Evolutionary conservation across 2,888 invertebrate species (phyloP).

Genomic region (Drosophila limbata): DNA sequence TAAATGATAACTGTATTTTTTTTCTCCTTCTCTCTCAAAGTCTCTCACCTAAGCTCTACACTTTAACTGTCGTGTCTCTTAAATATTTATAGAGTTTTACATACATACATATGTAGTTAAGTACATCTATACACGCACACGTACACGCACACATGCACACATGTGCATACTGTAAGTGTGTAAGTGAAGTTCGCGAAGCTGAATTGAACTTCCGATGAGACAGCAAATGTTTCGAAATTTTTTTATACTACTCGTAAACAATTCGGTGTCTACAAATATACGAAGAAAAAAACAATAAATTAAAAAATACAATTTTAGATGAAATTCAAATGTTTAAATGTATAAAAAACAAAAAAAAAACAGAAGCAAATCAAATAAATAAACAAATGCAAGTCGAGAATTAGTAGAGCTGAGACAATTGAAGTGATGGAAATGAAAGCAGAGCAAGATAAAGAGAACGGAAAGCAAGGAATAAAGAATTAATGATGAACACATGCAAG

Average conservation of each 20-base stretch:
- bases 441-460: conserved; percentile 18
- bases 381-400: conserved; percentile 18
- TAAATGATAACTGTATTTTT: conserved; percentile 61
- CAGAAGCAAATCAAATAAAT: conserved; percentile 24
- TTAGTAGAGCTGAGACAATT: conserved; percentile 12
- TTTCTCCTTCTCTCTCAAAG: conserved; percentile 67
- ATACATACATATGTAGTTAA: conserved; percentile 24
- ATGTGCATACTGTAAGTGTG: conserved; percentile 21
- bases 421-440: not conserved
- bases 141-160: conserved; percentile 20
- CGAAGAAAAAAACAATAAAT: conserved; percentile 27
- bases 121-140: conserved; percentile 15
- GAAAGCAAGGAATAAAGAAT: not conserved
- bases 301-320: conserved; percentile 57
- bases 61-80: conserved; percentile 73
- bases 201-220: conserved; percentile 22
- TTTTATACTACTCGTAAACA: conserved; percentile 66
- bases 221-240: conserved; percentile 56
- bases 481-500: conserved; percentile 29
- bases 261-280: conserved; percentile 80
- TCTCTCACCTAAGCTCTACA: conserved; percentile 68
- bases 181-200: conserved; percentile 19
- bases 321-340: conserved; percentile 64
- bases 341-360: conserved; percentile 35
- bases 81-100: conserved; percentile 70